Percentiles rank a stretch among this genome's conserved stretches.
Conservation (phyloP, 1,140 invertebrate genomes). For the Platorchestia sp. region DNA sequence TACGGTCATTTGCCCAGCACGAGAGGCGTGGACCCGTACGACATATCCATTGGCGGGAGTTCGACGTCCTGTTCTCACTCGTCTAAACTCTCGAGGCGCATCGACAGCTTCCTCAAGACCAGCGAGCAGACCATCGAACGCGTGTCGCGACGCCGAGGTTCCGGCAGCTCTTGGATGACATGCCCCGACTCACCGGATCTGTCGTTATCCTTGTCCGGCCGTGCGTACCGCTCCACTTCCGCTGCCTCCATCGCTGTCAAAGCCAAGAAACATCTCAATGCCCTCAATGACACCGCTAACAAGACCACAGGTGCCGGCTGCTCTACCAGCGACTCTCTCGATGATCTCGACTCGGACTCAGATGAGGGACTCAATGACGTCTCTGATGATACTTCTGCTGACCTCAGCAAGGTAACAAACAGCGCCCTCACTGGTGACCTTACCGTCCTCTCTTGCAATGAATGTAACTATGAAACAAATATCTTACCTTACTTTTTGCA, state of each 20-base stretch:
- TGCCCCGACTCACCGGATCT: conserved; percentile 59
- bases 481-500: background rate
- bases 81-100: conserved; percentile 80
- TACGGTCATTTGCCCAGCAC: background rate
- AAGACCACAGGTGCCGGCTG: conserved; percentile 5
- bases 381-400: conserved; percentile 66
- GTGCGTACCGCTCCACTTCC: conserved; percentile 63
- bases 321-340: conserved; percentile 60
- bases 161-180: conserved; percentile 56
- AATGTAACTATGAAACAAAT: background rate
- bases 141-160: conserved; percentile 72
- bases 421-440: background rate
- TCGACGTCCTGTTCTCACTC: conserved; percentile 76
- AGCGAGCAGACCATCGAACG: conserved; percentile 89
- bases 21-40: conserved; percentile 5
- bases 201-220: conserved; percentile 59
- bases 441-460: background rate
- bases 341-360: conserved; percentile 63
- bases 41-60: conserved; percentile 31
- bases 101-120: conserved; percentile 83
- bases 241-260: conserved; percentile 66
- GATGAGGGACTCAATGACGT: conserved; percentile 58
- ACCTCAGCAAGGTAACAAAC: conserved; percentile 65
- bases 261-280: conserved; percentile 62
- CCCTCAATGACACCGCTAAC: conserved; percentile 9